Percentiles rank a stretch among this genome's conserved stretches.
These are phyloP conservation scores for Siphamia tubifer DNA, from an alignment of 2,113 vertebrate species.

Conservation along the genomic window DNA sequence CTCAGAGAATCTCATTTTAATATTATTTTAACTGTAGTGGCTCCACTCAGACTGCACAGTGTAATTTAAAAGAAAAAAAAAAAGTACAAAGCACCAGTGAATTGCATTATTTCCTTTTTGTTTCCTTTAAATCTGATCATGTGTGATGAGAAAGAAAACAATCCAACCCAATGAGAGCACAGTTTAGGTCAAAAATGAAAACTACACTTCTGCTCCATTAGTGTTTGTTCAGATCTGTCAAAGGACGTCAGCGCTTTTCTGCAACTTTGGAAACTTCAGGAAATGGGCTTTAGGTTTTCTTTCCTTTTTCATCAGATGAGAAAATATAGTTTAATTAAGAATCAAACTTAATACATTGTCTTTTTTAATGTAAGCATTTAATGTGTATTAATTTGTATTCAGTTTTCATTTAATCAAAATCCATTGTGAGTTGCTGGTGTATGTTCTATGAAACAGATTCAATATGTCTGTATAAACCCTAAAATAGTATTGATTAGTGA, in stretches of 20 bases:
- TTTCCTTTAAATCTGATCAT: slow-evolving; percentile 24
- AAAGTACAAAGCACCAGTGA: background rate
- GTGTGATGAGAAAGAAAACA: slow-evolving; percentile 8
- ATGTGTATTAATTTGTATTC: too few relatives aligned
- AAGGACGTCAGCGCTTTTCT: background rate
- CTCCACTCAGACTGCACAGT: slow-evolving; percentile 3
- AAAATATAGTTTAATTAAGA: too few relatives aligned
- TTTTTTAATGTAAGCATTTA: too few relatives aligned
- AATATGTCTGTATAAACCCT: too few relatives aligned
- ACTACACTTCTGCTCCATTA: background rate
- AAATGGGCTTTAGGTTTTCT: too few relatives aligned
- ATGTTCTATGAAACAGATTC: too few relatives aligned
- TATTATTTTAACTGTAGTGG: background rate
- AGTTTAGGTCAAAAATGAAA: slow-evolving; percentile 13
- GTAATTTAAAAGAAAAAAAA: background rate
- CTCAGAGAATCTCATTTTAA: background rate
- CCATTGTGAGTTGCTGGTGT: too few relatives aligned
- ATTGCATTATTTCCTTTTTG: background rate
- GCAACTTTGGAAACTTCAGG: too few relatives aligned
- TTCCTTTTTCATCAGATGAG: too few relatives aligned
- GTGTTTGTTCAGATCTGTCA: background rate
- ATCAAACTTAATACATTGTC: too few relatives aligned
- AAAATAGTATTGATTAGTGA: too few relatives aligned
- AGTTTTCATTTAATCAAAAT: too few relatives aligned
- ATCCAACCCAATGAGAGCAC: background rate